phyloP scores from a whole-genome alignment of 2,113 vertebrate genomes.

The Phainopepla nitens region DNA sequence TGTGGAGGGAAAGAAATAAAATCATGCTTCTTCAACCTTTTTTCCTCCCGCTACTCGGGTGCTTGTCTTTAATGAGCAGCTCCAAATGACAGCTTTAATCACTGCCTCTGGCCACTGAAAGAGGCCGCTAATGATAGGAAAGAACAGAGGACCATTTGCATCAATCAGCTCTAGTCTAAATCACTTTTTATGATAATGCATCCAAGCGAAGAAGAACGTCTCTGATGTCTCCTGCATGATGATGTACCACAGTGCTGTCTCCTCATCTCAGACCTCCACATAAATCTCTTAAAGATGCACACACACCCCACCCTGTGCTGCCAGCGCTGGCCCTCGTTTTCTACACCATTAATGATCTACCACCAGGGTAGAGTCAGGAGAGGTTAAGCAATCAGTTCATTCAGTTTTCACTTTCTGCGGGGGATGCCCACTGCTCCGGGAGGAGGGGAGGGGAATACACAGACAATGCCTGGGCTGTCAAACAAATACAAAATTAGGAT shows the following conservation, averaged over 20 bases:
- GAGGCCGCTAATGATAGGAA: constrained; percentile 97
- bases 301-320: constrained; percentile 63
- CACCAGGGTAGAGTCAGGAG: constrained; percentile 65
- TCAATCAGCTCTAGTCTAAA: constrained; percentile 97
- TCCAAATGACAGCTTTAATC: constrained; percentile 99
- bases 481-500: neutral
- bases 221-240: constrained; percentile 91
- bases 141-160: constrained; percentile 98
- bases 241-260: constrained; percentile 80
- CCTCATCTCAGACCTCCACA: constrained; percentile 76
- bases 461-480: constrained; percentile 29
- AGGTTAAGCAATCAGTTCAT: constrained; percentile 72
- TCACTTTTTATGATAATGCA: constrained; percentile 99
- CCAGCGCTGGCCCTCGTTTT: constrained; percentile 69
- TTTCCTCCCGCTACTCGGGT: constrained; percentile 76
- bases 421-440: constrained; percentile 27
- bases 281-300: constrained; percentile 85
- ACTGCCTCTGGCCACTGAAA: constrained; percentile 97
- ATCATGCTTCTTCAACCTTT: constrained; percentile 68
- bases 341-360: constrained; percentile 76
- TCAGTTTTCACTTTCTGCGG: constrained; percentile 48
- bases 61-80: constrained; percentile 95
- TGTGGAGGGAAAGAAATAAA: neutral
- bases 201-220: constrained; percentile 87
- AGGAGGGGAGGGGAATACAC: neutral